These are phyloP conservation scores for Zootermopsis nevadensis DNA, from an alignment of 2,888 invertebrate genomes.

Conservation along the genomic window DNA sequence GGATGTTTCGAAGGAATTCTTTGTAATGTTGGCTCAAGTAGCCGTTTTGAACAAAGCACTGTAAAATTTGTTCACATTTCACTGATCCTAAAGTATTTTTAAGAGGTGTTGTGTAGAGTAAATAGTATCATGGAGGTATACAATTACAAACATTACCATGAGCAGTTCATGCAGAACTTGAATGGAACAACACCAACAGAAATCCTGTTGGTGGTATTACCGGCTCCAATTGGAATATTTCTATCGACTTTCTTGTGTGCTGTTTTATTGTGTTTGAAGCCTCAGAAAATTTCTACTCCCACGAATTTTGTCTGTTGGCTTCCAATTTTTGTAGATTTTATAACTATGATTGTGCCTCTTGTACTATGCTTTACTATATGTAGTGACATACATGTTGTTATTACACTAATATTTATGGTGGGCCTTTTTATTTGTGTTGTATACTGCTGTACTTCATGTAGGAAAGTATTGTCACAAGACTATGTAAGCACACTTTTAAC, in stretches of 20 bases:
- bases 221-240: conserved; percentile 48
- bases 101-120: too few species aligned
- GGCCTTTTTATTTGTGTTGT: conserved; percentile 54
- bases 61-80: too few species aligned
- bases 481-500: not conserved
- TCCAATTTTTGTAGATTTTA: not conserved
- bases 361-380: conserved; percentile 70
- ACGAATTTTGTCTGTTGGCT: not conserved
- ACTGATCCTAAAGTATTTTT: too few species aligned
- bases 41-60: too few species aligned
- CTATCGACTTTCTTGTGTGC: conserved; percentile 39
- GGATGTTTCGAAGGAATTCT: too few species aligned
- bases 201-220: conserved; percentile 63
- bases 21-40: too few species aligned
- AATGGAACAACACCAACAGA: conserved; percentile 68
- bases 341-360: conserved; percentile 65
- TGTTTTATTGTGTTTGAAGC: not conserved
- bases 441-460: not conserved
- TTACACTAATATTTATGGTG: conserved; percentile 52
- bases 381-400: conserved; percentile 57
- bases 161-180: conserved; percentile 68
- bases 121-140: conserved; percentile 27
- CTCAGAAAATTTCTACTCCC: not conserved
- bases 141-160: conserved; percentile 66
- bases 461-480: not conserved